A percentile compares a stretch with the other conserved stretches of the same genome.
Evolutionary conservation across 2,113 vertebrate species (phyloP).

Genomic region (Cebus imitator): DNA sequence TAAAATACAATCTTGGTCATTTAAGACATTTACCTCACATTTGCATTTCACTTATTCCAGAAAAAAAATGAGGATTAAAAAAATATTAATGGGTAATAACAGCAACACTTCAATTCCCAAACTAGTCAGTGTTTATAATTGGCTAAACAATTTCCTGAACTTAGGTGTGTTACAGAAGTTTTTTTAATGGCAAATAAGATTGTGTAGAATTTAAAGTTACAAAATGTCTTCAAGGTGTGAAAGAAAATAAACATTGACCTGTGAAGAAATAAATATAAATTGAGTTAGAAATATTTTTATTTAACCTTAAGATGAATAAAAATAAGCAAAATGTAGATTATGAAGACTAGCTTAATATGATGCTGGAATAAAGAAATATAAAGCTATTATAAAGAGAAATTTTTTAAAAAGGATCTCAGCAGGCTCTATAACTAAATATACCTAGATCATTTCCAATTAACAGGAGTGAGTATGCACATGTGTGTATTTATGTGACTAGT

Average conservation of each 20-base stretch:
- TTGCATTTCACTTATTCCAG: background rate
- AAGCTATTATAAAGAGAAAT: background rate
- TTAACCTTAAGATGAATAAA: slow-evolving; percentile 30
- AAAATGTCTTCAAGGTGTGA: background rate
- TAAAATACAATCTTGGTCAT: background rate
- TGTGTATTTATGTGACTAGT: background rate
- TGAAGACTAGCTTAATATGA: background rate
- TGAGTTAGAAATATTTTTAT: background rate
- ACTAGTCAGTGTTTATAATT: background rate
- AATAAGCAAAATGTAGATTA: background rate
- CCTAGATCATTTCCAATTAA: background rate
- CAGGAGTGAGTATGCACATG: background rate
- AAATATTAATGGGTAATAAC: background rate
- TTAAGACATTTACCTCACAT: background rate
- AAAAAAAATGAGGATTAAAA: background rate
- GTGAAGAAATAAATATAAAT: background rate
- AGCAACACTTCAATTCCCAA: background rate
- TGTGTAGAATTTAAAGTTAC: background rate
- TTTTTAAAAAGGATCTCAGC: background rate
- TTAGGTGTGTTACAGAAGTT: background rate
- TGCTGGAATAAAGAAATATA: background rate
- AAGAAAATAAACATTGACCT: background rate
- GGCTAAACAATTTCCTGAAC: slow-evolving; percentile 6
- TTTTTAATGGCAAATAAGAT: background rate
- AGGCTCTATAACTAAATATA: background rate